Conservation (phyloP, 2,888 invertebrate species). For the Drosophila tripunctata region DNA sequence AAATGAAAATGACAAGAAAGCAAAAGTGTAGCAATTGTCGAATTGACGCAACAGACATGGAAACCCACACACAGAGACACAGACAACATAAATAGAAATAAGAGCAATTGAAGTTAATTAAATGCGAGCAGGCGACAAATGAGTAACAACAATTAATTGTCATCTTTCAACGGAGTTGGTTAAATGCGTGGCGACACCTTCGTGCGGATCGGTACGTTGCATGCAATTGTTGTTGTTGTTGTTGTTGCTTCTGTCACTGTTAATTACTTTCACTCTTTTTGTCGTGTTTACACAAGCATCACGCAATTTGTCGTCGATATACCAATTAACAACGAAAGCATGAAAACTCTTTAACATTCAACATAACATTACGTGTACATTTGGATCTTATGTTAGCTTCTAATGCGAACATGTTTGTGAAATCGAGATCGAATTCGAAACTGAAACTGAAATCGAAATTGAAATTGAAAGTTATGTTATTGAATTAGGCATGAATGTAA, state of each 20-base stretch:
- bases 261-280: constrained; percentile 73
- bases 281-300: constrained; percentile 28
- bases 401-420: constrained; percentile 22
- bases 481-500: constrained; percentile 33
- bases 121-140: constrained; percentile 46
- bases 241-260: constrained; percentile 36
- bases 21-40: constrained; percentile 66
- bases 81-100: not conserved
- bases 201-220: constrained; percentile 17
- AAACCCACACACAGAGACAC: constrained; percentile 4
- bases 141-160: constrained; percentile 58
- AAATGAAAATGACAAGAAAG: constrained; percentile 21
- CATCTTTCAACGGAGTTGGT: constrained; percentile 27
- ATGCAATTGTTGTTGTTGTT: constrained; percentile 7
- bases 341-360: constrained; percentile 20
- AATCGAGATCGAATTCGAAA: constrained; percentile 33
- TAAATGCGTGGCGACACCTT: constrained; percentile 64
- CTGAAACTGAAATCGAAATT: constrained; percentile 25
- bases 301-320: constrained; percentile 58
- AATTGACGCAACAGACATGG: constrained; percentile 65
- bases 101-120: constrained; percentile 73
- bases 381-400: constrained; percentile 13
- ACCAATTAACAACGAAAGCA: constrained; percentile 53
- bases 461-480: constrained; percentile 61
- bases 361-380: constrained; percentile 22